Conservation (phyloP, 2,797 vertebrate genomes). For the Tarsius wallacei region DNA sequence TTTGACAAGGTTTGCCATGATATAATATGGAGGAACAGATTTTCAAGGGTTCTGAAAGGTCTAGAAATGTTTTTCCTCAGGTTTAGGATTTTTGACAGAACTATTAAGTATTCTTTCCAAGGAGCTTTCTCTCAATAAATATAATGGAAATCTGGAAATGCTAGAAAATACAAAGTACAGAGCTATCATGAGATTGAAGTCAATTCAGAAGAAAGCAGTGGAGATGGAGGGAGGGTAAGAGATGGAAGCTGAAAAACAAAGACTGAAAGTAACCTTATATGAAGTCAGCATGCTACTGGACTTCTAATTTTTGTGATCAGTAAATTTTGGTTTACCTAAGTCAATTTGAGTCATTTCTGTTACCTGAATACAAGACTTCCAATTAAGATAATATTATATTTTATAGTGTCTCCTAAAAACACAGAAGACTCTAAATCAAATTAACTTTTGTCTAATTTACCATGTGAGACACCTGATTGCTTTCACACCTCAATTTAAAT, state of each 20-base stretch:
- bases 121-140: neutral
- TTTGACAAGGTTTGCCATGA: neutral
- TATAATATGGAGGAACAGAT: no score
- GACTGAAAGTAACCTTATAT: neutral
- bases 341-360: neutral
- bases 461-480: neutral
- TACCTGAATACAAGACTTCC: neutral
- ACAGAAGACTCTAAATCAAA: neutral
- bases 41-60: neutral
- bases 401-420: neutral
- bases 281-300: neutral
- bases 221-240: neutral
- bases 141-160: neutral
- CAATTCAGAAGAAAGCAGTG: neutral
- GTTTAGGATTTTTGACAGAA: neutral
- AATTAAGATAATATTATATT: neutral
- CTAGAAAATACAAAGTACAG: neutral
- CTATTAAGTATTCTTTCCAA: neutral
- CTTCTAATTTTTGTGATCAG: neutral
- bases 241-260: neutral
- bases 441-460: neutral
- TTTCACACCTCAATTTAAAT: neutral
- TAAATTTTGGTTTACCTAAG: neutral
- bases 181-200: neutral
- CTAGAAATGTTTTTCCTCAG: neutral